phyloP scores from a whole-genome alignment of 2,113 vertebrate genomes.

The Ranitomeya imitator region DNA sequence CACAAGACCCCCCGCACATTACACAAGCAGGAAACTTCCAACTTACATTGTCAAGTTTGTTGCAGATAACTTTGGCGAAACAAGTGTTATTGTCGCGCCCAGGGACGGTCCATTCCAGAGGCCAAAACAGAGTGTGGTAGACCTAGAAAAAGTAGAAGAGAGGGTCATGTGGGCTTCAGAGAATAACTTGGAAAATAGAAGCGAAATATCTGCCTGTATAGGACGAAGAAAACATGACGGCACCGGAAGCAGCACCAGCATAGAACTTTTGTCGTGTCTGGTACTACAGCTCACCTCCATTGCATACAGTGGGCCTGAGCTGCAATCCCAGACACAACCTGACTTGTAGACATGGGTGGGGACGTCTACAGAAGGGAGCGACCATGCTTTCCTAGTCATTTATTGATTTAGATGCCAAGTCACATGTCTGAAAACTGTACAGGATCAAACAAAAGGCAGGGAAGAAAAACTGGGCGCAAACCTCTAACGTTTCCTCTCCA shows the following conservation, averaged over 20 bases:
- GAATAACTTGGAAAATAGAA: neutral
- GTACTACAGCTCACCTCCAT: too few species aligned
- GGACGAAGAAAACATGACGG: neutral
- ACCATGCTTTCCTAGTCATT: neutral
- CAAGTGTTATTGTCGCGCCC: slow-evolving; percentile 87
- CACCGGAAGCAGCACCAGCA: too few species aligned
- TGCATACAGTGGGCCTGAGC: too few species aligned
- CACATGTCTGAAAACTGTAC: neutral
- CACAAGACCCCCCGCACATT: neutral
- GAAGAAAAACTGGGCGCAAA: slow-evolving; percentile 59
- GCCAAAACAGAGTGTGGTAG: slow-evolving; percentile 92
- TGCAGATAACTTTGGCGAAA: slow-evolving; percentile 92
- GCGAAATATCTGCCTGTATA: too few species aligned
- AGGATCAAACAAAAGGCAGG: neutral
- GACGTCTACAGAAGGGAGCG: neutral
- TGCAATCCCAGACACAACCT: too few species aligned
- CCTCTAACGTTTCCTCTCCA: slow-evolving; percentile 84
- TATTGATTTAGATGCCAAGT: too few species aligned
- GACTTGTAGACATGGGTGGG: too few species aligned
- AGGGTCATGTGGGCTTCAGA: neutral
- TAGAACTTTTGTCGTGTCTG: too few species aligned
- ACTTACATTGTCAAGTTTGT: slow-evolving; percentile 84
- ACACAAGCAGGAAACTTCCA: neutral
- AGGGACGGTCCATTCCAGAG: slow-evolving; percentile 90
- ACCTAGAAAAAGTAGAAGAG: slow-evolving; percentile 70